A percentile compares a stretch with the other conserved stretches of the same genome.
phyloP scores from a whole-genome alignment of 1,140 invertebrate species.

The Eufriesea mexicana region DNA sequence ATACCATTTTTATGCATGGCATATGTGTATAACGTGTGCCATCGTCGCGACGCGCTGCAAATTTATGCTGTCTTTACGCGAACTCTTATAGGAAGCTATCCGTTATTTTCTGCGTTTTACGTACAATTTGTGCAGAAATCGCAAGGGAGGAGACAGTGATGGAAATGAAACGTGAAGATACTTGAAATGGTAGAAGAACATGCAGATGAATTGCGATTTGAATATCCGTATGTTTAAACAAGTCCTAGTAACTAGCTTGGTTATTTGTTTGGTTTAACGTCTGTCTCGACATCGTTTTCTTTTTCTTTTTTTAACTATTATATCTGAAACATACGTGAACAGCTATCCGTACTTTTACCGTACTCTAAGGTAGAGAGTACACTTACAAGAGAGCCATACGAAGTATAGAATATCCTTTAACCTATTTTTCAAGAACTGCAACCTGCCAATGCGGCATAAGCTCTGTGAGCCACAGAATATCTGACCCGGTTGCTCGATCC shows the following conservation, averaged over 20 bases:
- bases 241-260: background rate
- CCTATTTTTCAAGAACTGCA: too few relatives aligned
- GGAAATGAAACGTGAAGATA: slow-evolving; percentile 9
- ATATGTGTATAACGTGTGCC: slow-evolving; percentile 38
- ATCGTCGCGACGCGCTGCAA: slow-evolving; percentile 30
- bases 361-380: too few relatives aligned
- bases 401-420: too few relatives aligned
- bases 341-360: too few relatives aligned
- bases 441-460: too few relatives aligned
- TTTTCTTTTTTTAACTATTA: too few relatives aligned
- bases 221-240: background rate
- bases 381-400: too few relatives aligned
- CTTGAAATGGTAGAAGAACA: background rate
- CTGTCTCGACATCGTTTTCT: too few relatives aligned
- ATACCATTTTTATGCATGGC: slow-evolving; percentile 35
- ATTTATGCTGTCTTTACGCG: slow-evolving; percentile 34
- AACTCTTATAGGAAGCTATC: slow-evolving; percentile 32
- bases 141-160: background rate
- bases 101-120: slow-evolving; percentile 23
- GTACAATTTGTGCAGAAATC: slow-evolving; percentile 26
- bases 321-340: too few relatives aligned
- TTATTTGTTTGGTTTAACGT: too few relatives aligned
- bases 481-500: too few relatives aligned
- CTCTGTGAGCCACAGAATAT: too few relatives aligned
- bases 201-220: slow-evolving; percentile 7